A percentile compares a stretch with the other conserved stretches of the same genome.
phyloP scores from a whole-genome alignment of 2,113 vertebrate genomes.

The Engystomops pustulosus region DNA sequence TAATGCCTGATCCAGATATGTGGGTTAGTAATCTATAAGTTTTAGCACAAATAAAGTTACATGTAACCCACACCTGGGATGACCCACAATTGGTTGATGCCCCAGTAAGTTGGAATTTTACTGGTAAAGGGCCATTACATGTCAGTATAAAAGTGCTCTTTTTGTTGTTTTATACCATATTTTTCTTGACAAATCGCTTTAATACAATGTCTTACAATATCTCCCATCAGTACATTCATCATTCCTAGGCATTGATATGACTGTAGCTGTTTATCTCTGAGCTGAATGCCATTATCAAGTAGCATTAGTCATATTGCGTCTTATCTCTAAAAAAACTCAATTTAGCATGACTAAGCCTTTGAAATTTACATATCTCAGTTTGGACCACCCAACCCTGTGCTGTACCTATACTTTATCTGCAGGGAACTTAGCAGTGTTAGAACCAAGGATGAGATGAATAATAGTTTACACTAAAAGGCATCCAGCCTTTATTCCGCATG shows the following conservation, averaged over 20 bases:
- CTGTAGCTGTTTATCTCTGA: background rate
- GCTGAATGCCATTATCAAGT: background rate
- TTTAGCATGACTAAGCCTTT: background rate
- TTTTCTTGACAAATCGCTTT: background rate
- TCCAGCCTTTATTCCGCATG: constrained; percentile 28
- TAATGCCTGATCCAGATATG: too few relatives aligned
- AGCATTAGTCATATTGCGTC: background rate
- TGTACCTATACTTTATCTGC: background rate
- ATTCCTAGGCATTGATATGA: background rate
- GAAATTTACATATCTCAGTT: background rate
- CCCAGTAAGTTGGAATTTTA: too few relatives aligned
- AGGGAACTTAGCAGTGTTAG: constrained; percentile 15
- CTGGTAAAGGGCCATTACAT: too few relatives aligned
- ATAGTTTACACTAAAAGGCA: constrained; percentile 13
- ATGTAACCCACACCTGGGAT: too few relatives aligned
- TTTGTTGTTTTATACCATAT: too few relatives aligned
- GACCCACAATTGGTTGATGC: too few relatives aligned
- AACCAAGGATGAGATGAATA: constrained; percentile 7
- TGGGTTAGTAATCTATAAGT: too few relatives aligned
- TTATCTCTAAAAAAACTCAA: background rate
- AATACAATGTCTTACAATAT: background rate
- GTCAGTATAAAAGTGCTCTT: too few relatives aligned
- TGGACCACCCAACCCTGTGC: background rate
- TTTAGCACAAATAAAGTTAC: too few relatives aligned
- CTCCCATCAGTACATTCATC: background rate